Evolutionary conservation across 2,888 invertebrate species (phyloP).

Genomic region (Xestoiulus laeticollis): DNA sequence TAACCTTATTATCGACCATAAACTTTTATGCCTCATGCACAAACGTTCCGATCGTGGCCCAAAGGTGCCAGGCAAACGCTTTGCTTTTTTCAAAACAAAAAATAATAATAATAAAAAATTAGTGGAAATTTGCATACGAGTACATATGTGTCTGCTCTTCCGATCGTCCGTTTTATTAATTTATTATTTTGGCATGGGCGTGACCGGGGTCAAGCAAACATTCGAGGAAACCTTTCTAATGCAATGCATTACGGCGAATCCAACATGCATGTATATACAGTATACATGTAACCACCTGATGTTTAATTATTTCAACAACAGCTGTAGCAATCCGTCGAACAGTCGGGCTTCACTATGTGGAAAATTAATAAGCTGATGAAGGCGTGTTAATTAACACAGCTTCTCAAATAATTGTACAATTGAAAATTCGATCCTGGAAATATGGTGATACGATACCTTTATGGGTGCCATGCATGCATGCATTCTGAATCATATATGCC

Average conservation of each 20-base stretch:
- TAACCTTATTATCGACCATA: constrained; percentile 26
- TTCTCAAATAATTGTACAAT: too few relatives aligned
- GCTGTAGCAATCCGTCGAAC: too few relatives aligned
- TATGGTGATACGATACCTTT: too few relatives aligned
- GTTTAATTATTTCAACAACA: neutral
- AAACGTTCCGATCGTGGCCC: constrained; percentile 8
- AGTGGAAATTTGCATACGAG: constrained; percentile 16
- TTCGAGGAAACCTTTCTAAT: neutral
- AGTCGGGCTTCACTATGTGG: too few relatives aligned
- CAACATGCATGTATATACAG: neutral
- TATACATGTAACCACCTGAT: neutral
- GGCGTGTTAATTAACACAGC: too few relatives aligned
- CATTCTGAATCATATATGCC: too few relatives aligned
- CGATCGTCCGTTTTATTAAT: constrained; percentile 9
- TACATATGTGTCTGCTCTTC: constrained; percentile 3
- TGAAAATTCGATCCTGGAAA: too few relatives aligned
- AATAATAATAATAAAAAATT: constrained; percentile 11
- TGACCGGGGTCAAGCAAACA: constrained; percentile 26
- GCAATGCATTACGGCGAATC: too few relatives aligned
- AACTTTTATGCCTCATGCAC: constrained; percentile 26
- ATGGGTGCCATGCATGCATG: too few relatives aligned
- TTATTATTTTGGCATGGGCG: constrained; percentile 26
- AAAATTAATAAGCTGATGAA: too few relatives aligned
- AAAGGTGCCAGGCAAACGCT: neutral
- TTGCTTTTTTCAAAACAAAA: neutral